Base-by-base conservation (phyloP, 2,797 vertebrate genomes). In the Muraenolepis orangiensis region DNA sequence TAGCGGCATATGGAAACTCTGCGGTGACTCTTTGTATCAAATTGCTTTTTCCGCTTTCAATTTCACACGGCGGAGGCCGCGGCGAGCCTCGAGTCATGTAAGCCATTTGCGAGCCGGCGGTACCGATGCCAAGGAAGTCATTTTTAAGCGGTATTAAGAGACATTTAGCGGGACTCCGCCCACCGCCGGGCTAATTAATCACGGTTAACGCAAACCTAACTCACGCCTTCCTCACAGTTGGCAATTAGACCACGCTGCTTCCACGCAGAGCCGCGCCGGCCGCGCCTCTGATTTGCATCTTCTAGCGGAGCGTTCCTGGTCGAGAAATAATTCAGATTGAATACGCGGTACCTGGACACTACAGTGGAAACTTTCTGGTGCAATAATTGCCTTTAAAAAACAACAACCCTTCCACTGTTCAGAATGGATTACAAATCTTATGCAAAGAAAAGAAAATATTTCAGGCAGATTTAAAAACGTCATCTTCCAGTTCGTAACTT, bases 1-100 rank as follows among this genome's bases (percentile, higher is more conserved):
- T 96, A 94, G 93, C 94, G 95, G 95, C 97, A 99, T 99, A 99
- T 97, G 97, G 97, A 93, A 96, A 91, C 95, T 91, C 96, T 94
- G 95, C 94, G 94, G 97, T 96, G 94, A 95, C 93, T 94, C 93
- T 94, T 61, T 67, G 94, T 95, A 92, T 94, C 93, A 93, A 97
- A 96, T 95, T 96, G 95, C 95, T 95, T 98, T 92, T 93, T n/a
- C n/a, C 92, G 93, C 91, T 93, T 92, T 91, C 91, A 91, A 92
- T 94, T 92, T 91, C 86, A 91, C 72, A 79, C 85, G 32, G 3
- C 23, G 86, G 87, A 90, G 94, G 90, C 93, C 95, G 82, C 84
- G 93, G 92, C 91, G 88, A 90, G 87, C 90, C 88, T 91, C 87
- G 88, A 92, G 90, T 90, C 90, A 90, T 92, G 90, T 90, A 90